A percentile compares a stretch with the other conserved stretches of the same genome.
phyloP scores from a whole-genome alignment of 2,797 vertebrate genomes.

The Danionella dracula region DNA sequence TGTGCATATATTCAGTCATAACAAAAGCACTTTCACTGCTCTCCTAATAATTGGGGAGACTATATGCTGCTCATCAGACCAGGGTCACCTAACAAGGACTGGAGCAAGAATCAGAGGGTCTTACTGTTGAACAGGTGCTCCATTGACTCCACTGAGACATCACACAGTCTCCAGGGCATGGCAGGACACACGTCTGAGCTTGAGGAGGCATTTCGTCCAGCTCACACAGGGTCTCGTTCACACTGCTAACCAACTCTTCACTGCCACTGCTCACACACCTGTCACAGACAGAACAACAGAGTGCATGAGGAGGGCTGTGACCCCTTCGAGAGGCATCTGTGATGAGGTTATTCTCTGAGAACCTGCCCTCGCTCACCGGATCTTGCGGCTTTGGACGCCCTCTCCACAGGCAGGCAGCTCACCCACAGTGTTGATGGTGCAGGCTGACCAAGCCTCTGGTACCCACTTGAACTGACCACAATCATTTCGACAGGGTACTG shows the following conservation, averaged over 20 bases:
- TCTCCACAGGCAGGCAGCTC: constrained; percentile 81
- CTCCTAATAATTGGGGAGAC: neutral
- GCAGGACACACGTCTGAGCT: constrained; percentile 77
- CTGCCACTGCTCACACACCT: constrained; percentile 79
- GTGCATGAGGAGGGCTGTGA: neutral
- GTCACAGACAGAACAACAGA: neutral
- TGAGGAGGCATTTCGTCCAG: constrained; percentile 71
- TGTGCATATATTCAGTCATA: no score
- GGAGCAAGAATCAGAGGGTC: neutral
- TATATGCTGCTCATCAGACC: neutral
- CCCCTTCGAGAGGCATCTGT: constrained; percentile 13
- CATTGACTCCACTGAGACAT: constrained; percentile 85
- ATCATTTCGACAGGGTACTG: constrained; percentile 80
- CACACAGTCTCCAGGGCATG: constrained; percentile 85
- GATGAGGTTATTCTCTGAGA: constrained; percentile 29
- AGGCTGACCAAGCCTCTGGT: constrained; percentile 86
- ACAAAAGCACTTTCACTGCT: no score
- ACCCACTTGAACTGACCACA: constrained; percentile 84
- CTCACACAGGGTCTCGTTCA: constrained; percentile 74
- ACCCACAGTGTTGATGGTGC: constrained; percentile 82
- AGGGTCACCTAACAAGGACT: neutral
- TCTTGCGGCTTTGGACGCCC: constrained; percentile 87
- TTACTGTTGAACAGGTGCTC: constrained; percentile 85
- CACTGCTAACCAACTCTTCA: constrained; percentile 54
- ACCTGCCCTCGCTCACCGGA: constrained; percentile 73